Evolutionary conservation across 2,113 vertebrate species (phyloP).

Genomic region (Pedetes capensis): DNA sequence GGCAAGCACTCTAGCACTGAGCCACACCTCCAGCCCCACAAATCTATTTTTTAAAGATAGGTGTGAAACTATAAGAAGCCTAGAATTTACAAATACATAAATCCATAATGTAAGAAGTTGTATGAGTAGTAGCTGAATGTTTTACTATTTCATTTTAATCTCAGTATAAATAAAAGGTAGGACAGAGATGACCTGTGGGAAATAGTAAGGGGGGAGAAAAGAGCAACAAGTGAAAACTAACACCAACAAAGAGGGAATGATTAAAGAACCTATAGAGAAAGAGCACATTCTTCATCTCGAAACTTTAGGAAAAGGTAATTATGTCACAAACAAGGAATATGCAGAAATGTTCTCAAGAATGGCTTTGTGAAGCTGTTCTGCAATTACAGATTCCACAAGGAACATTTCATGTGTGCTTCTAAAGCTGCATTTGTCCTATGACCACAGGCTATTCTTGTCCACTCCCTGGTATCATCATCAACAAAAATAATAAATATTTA

Average conservation of each 20-base stretch:
- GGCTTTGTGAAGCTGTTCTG: not conserved
- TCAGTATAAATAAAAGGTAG: not conserved
- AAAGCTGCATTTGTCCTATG: not conserved
- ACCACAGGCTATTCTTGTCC: not conserved
- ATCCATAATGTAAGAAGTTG: not conserved
- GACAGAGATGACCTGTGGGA: not conserved
- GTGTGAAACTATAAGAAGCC: not conserved
- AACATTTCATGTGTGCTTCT: not conserved
- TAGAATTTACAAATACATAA: not conserved
- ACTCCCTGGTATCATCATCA: not conserved
- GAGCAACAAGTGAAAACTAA: not conserved
- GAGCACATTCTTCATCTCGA: not conserved
- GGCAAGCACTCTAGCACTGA: not conserved
- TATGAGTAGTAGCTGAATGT: not conserved
- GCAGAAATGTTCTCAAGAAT: not conserved
- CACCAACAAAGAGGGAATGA: not conserved
- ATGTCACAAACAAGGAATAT: not conserved
- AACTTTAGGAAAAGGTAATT: not conserved
- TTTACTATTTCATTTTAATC: not conserved
- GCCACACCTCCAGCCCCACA: not conserved
- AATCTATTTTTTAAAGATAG: not conserved
- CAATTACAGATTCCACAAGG: not conserved
- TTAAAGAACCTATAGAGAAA: not conserved
- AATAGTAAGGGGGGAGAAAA: not conserved
- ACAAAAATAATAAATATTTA: not conserved